Conservation (phyloP, 53 echinoderm and acorn worm genomes). For the Holothuria leucospilota region DNA sequence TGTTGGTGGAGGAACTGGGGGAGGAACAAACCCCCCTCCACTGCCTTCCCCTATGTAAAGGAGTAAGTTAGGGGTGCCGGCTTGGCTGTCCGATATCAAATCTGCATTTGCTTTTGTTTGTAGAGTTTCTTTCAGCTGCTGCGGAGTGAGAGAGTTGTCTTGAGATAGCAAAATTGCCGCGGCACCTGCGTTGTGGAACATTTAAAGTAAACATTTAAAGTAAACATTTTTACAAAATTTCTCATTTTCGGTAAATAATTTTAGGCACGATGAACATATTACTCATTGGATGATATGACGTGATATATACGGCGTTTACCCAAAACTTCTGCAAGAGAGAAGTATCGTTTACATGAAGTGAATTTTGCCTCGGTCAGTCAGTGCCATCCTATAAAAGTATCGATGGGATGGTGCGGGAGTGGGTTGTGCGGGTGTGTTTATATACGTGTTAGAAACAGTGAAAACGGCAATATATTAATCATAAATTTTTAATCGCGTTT, state of each 20-base stretch:
- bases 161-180: background rate
- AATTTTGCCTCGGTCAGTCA: too few relatives aligned
- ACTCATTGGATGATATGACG: too few relatives aligned
- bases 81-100: background rate
- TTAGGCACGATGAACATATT: too few relatives aligned
- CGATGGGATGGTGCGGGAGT: too few relatives aligned
- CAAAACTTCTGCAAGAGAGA: too few relatives aligned
- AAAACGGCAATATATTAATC: too few relatives aligned
- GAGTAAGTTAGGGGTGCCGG: slow-evolving; percentile 1
- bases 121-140: slow-evolving; percentile 3
- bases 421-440: too few relatives aligned
- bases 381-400: too few relatives aligned
- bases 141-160: background rate
- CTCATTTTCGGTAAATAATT: background rate
- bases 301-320: too few relatives aligned
- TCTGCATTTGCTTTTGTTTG: slow-evolving; percentile 1
- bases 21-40: background rate
- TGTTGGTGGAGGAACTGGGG: slow-evolving; percentile 7
- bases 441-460: too few relatives aligned
- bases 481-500: too few relatives aligned
- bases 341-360: too few relatives aligned
- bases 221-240: background rate
- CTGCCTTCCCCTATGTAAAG: background rate
- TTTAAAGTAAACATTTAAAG: background rate
- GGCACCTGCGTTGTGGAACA: background rate